A percentile compares a stretch with the other conserved stretches of the same genome.
Conservation (phyloP, 1,140 invertebrate species). For the Mamestra configurata region DNA sequence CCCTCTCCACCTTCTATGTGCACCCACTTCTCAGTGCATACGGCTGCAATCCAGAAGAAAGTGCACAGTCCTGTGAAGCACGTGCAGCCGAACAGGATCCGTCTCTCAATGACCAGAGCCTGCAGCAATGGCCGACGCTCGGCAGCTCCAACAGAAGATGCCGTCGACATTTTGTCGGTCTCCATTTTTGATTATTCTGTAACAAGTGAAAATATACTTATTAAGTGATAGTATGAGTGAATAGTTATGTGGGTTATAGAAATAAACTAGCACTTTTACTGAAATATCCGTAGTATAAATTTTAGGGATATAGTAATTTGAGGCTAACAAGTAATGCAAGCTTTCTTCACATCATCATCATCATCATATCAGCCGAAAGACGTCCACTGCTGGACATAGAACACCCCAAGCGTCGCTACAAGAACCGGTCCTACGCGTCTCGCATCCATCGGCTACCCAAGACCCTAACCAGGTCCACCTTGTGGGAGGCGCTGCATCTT, state of each 20-base stretch:
- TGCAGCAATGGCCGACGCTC: slow-evolving; percentile 88
- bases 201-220: not conserved
- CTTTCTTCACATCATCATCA: too few species aligned
- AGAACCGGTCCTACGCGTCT: too few species aligned
- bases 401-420: too few species aligned
- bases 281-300: too few species aligned
- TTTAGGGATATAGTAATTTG: too few species aligned
- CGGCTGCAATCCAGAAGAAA: slow-evolving; percentile 92
- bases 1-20: slow-evolving; percentile 88
- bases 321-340: too few species aligned
- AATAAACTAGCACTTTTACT: too few species aligned
- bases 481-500: too few species aligned
- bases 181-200: slow-evolving; percentile 67
- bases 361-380: too few species aligned
- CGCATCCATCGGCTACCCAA: too few species aligned
- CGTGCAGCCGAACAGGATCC: slow-evolving; percentile 91
- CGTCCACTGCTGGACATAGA: too few species aligned
- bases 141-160: slow-evolving; percentile 86
- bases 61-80: slow-evolving; percentile 90
- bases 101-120: slow-evolving; percentile 91
- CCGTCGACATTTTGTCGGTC: slow-evolving; percentile 88
- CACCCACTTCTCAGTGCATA: slow-evolving; percentile 93
- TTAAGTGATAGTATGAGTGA: not conserved
- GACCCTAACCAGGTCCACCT: too few species aligned
- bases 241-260: not conserved